phyloP scores from a whole-genome alignment of 2,888 invertebrate genomes.

The Apomyelois bistriatella region DNA sequence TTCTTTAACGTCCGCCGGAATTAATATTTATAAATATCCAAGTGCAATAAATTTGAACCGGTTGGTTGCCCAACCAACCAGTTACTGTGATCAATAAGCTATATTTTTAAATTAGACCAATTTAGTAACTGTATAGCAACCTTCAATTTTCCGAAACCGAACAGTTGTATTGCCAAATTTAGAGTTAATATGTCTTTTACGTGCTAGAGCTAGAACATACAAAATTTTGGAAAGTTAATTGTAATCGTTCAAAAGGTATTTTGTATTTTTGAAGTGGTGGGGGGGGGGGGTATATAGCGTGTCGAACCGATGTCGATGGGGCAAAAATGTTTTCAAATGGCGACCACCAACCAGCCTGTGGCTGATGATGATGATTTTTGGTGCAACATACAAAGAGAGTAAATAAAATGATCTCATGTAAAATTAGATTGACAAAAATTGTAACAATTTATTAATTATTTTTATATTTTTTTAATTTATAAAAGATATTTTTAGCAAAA shows the following conservation, averaged over 20 bases:
- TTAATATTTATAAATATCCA: neutral
- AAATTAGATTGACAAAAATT: too few species aligned
- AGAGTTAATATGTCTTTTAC: neutral
- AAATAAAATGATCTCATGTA: too few species aligned
- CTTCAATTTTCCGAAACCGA: slow-evolving; percentile 6
- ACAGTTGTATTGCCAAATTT: neutral
- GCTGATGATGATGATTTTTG: too few species aligned
- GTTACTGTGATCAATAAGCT: slow-evolving; percentile 17
- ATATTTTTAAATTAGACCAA: slow-evolving; percentile 20
- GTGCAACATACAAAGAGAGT: too few species aligned
- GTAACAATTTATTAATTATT: too few species aligned
- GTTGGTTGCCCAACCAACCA: slow-evolving; percentile 21
- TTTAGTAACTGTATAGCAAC: slow-evolving; percentile 21
- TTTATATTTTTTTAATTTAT: too few species aligned
- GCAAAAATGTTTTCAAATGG: too few species aligned
- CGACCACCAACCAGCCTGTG: too few species aligned
- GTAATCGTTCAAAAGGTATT: neutral
- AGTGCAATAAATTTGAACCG: neutral
- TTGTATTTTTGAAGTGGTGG: too few species aligned
- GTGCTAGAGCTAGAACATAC: neutral
- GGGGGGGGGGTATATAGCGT: too few species aligned
- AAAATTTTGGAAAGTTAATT: neutral
- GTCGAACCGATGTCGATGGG: too few species aligned
- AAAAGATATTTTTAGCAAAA: too few species aligned
- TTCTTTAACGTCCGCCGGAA: neutral